Base-by-base conservation (phyloP, 2,888 invertebrate genomes). In the Rhaphigaster nebulosa region DNA sequence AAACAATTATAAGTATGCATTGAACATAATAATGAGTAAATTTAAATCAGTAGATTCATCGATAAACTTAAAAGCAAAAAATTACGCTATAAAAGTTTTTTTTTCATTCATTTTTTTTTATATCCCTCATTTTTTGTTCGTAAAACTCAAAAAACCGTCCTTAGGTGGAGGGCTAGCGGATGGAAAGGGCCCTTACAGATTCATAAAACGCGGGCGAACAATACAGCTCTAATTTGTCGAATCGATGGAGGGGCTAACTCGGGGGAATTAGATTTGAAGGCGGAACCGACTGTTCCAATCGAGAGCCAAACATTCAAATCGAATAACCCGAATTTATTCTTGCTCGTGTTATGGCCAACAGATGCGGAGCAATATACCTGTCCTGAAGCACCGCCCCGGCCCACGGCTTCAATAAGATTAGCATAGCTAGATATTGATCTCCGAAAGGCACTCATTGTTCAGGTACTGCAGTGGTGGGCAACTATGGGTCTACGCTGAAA, bases 221-320 rank as follows among this genome's bases (percentile, higher is more conserved):
- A 76, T 76, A 76, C 70, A 76, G 70, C 70, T 38, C 70, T 76
- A 76, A 76, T 76, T 76, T 76, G 38, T 76, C 70, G 70, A 76
- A 76, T 76, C 70, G 70, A 76, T 76, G 70, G 70, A 38, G 70
- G 70, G 70, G 70, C 70, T 76, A 76, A 76, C 70, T 76, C 70
- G 34, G 70, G 65, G 70, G 38, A 76, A 76, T 76, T 76, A 76
- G 70, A 76, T 76, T 76, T 76, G 70, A 23, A 18, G 70, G 70
- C 70, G 70, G 70, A 76, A 60, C 34, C 70, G 34, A 38, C 34
- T 76, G 70, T 76, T 76, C 70, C 70, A 76, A 76, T 76, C 70
- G 34, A 38, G 70, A 10, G 38, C 70, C 70, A 76, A 76, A 76
- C 70, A 76, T 76, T 76, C 70, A 38, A 38, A 76, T 76, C 34